Conservation (phyloP, 2,797 vertebrate species). For the Scomberomorus guttatus region DNA sequence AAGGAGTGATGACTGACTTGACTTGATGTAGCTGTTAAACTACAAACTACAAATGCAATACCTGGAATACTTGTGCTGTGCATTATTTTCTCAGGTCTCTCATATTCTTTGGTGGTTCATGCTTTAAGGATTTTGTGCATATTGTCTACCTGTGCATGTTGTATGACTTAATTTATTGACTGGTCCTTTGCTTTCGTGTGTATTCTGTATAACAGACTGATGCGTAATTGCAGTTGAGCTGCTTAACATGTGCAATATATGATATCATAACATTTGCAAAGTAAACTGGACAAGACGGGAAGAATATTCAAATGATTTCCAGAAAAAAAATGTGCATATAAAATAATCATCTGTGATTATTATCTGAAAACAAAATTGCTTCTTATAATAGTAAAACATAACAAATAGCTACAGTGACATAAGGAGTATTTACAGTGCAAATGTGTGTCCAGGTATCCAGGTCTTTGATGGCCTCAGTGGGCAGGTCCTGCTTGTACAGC, state of each 20-base stretch:
- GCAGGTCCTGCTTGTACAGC: constrained; percentile 92
- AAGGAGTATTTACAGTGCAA: constrained; percentile 88
- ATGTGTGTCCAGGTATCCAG: constrained; percentile 95
- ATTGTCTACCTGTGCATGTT: no score
- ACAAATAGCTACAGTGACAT: neutral
- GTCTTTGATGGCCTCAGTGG: constrained; percentile 87
- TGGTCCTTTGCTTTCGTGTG: no score
- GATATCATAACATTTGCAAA: neutral
- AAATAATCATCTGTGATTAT: neutral
- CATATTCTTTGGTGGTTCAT: no score
- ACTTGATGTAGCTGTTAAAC: no score
- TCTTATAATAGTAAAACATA: neutral
- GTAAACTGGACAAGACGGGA: neutral
- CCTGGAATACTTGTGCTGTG: no score
- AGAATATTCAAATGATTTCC: neutral
- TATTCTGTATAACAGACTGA: no score
- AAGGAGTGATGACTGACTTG: neutral
- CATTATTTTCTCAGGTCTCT: no score
- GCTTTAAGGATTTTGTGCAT: no score
- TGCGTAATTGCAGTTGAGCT: no score
- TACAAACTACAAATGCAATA: no score
- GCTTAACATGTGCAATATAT: neutral
- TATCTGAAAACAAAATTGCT: neutral
- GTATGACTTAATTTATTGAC: no score
- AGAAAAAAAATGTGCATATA: neutral